Conservation (phyloP, 2,797 vertebrate genomes). For the Sebastes itinus region DNA sequence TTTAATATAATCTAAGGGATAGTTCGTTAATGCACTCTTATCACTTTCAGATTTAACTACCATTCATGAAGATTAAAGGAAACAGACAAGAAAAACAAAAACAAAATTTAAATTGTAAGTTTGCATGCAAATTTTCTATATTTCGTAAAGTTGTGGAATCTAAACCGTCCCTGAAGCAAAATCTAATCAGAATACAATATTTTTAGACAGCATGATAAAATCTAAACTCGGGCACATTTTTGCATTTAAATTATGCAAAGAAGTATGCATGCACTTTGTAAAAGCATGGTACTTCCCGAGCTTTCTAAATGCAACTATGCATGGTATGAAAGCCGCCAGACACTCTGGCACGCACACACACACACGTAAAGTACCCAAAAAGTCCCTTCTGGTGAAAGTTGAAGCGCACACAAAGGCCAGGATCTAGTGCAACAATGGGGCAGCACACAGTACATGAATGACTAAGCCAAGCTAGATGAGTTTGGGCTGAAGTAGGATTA, state of each 20-base stretch:
- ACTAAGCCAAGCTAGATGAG: slow-evolving; percentile 48
- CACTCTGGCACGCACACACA: background rate
- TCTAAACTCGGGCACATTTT: background rate
- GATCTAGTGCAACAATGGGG: slow-evolving; percentile 62
- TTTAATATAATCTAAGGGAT: background rate
- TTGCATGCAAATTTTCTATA: background rate
- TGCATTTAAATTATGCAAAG: background rate
- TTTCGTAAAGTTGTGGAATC: background rate
- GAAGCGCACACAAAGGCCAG: slow-evolving; percentile 48
- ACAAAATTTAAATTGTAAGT: background rate
- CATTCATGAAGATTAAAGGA: background rate
- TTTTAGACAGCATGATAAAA: background rate
- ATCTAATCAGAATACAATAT: background rate
- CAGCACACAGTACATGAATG: slow-evolving; percentile 43
- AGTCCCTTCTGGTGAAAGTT: slow-evolving; percentile 53
- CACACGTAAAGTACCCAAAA: slow-evolving; percentile 12
- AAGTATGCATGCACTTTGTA: background rate
- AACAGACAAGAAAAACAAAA: background rate
- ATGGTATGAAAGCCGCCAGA: slow-evolving; percentile 17
- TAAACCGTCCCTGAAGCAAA: background rate
- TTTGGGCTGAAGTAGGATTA: slow-evolving; percentile 56
- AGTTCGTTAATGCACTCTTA: background rate
- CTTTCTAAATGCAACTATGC: slow-evolving; percentile 6
- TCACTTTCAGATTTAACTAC: background rate
- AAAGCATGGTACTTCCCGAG: slow-evolving; percentile 1